Evolutionary conservation across 2,113 vertebrate genomes (phyloP).

Genomic region (Globicephala melas): DNA sequence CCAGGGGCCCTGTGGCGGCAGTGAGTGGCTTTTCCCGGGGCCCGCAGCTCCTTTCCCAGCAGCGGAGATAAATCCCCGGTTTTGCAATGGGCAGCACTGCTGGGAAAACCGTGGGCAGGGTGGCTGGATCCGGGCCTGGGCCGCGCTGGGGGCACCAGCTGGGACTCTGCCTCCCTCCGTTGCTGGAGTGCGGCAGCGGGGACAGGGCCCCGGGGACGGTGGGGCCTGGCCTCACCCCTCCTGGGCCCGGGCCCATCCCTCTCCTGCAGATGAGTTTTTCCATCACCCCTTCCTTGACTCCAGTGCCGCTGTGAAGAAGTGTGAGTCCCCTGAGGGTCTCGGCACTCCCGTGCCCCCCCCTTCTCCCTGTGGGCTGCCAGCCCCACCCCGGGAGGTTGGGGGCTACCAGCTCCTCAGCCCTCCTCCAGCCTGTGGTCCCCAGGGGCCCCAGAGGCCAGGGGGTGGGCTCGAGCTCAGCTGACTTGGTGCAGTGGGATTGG

Average conservation of each 20-base stretch:
- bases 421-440: neutral
- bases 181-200: neutral
- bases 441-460: neutral
- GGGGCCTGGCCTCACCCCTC: neutral
- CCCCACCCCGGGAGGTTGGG: neutral
- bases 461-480: neutral
- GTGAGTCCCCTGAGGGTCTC: conserved; percentile 83
- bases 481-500: neutral
- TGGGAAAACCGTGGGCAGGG: neutral
- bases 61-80: neutral
- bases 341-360: neutral
- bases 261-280: conserved; percentile 93
- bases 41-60: neutral
- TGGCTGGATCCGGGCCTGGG: neutral
- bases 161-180: neutral
- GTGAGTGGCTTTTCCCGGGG: neutral
- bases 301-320: conserved; percentile 90
- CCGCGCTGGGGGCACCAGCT: neutral
- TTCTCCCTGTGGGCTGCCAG: neutral
- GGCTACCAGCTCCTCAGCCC: neutral
- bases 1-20: neutral
- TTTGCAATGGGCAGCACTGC: neutral
- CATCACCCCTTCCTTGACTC: conserved; percentile 93
- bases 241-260: neutral
- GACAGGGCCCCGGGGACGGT: neutral